Base-by-base conservation (phyloP, 1,140 invertebrate genomes). In the Sarcophaga bullata region DNA sequence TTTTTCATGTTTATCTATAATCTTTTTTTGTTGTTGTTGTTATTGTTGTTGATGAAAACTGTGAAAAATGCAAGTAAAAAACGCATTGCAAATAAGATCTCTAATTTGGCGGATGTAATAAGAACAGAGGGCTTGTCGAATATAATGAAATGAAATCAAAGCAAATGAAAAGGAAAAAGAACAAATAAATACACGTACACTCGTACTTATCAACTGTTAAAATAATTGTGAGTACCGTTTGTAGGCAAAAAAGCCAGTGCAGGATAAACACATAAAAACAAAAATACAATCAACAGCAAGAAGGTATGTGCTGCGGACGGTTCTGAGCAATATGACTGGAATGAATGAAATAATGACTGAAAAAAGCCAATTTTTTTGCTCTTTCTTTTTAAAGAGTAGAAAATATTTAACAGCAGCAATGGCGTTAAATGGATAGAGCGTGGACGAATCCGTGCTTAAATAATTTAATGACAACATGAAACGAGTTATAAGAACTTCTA, bases 31-130 rank as follows among this genome's bases (percentile, higher is more conserved):
- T 72, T 72, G 49, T 48, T 76, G 1, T 37, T 37, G 25, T 4
- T 37, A 4, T 37, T 37, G 25, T 37, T 37, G 25, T 47, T 76
- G 8, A n/a, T n/a, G 17, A 76, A 72, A 78, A 78, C 75, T 50
- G 75, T 58, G 80, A 82, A 78, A 84, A 86, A 86, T 84, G 84
- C 87, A 88, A 87, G n/a, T 88, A 87, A 88, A 88, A 88, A 86
- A 86, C 87, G 84, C 87, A 88, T 88, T 87, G 84, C 84, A 78
- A 78, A 78, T 83, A 85, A 84, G 85, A 85, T 81, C 68, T 86
- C 83, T 82, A 80, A 80, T 80, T 52, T 78, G n/a, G 49, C 37
- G 80, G n/a, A n/a, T n/a, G 58, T 78, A 82, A 85, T 84, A 84
- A 85, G 25, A 78, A 83, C 80, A 84, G 75, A 8, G n/a, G 46